phyloP scores from a whole-genome alignment of 1,140 invertebrate genomes.

The Papilio xuthus region DNA sequence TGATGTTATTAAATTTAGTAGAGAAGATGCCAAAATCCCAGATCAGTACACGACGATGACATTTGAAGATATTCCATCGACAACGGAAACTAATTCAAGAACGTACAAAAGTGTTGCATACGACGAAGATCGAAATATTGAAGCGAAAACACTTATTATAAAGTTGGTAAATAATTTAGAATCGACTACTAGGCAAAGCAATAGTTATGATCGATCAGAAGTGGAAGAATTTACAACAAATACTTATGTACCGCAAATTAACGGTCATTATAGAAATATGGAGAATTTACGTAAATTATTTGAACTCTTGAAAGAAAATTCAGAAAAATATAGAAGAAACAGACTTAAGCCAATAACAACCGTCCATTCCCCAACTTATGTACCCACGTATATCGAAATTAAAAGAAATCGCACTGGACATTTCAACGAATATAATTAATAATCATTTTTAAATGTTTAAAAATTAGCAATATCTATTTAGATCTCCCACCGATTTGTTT shows the following conservation, averaged over 20 bases:
- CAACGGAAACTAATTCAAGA: constrained; percentile 41
- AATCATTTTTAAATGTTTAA: constrained; percentile 3
- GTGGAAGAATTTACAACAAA: constrained; percentile 36
- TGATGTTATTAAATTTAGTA: constrained; percentile 70
- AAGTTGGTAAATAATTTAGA: constrained; percentile 61
- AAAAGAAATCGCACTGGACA: constrained; percentile 57
- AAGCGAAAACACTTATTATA: constrained; percentile 54
- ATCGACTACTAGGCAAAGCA: constrained; percentile 40
- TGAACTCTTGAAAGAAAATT: constrained; percentile 55
- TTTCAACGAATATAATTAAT: constrained; percentile 33
- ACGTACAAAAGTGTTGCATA: constrained; percentile 31
- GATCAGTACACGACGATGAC: constrained; percentile 59
- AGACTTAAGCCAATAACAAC: constrained; percentile 54
- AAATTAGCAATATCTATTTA: background rate
- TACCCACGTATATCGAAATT: constrained; percentile 66
- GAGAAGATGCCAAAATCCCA: constrained; percentile 71
- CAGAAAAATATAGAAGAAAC: constrained; percentile 63
- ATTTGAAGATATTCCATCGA: constrained; percentile 37
- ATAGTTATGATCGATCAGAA: constrained; percentile 8
- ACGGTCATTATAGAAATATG: constrained; percentile 69
- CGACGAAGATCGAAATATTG: constrained; percentile 37
- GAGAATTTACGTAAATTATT: constrained; percentile 56
- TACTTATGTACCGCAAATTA: constrained; percentile 68
- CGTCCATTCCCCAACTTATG: constrained; percentile 55
- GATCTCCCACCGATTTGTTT: background rate